These are phyloP conservation scores for Cyclura pinguis DNA, from an alignment of 2,797 vertebrate species.

Conservation along the genomic window DNA sequence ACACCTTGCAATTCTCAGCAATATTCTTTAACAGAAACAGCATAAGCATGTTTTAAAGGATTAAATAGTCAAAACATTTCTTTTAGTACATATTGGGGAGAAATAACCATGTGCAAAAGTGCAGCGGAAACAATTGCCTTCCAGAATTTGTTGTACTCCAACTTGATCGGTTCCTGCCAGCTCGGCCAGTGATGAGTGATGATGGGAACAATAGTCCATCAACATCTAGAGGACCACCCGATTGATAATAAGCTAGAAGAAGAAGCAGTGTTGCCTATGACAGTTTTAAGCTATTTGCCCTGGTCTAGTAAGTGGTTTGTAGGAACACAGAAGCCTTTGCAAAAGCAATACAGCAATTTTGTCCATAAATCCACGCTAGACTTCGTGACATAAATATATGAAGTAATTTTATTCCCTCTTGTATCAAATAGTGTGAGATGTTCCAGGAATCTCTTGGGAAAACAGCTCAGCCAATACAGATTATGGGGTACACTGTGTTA, in stretches of 20 bases:
- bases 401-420: neutral
- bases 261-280: neutral
- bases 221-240: neutral
- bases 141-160: neutral
- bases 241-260: neutral
- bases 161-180: neutral
- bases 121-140: neutral
- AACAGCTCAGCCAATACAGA: neutral
- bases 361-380: neutral
- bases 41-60: neutral
- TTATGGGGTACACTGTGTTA: neutral
- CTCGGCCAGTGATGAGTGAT: neutral
- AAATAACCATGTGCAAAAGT: neutral
- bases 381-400: no score
- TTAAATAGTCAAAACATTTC: neutral
- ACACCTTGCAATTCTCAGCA: neutral
- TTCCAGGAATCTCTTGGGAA: neutral
- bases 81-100: neutral
- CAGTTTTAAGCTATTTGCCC: neutral
- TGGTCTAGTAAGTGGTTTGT: neutral
- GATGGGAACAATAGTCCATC: neutral
- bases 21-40: conserved; percentile 11
- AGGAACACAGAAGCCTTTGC: neutral
- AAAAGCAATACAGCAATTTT: neutral
- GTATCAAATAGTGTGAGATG: neutral